Conservation (phyloP, 2,113 vertebrate species). For the Isurus oxyrinchus region DNA sequence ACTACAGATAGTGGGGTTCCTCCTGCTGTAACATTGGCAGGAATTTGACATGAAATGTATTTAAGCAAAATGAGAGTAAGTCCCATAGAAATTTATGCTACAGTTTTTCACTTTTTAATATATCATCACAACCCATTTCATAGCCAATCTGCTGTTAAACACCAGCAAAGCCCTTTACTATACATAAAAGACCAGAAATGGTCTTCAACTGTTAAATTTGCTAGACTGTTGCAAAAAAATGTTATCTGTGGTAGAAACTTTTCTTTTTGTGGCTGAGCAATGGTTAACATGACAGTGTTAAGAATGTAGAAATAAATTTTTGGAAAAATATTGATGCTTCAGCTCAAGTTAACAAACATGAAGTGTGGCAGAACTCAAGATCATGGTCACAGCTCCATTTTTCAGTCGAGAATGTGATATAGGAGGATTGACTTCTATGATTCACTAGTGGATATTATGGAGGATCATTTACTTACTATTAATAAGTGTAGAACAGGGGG, state of each 20-base stretch:
- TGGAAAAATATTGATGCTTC: background rate
- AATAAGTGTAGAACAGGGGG: background rate
- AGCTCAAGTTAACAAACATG: background rate
- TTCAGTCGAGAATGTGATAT: background rate
- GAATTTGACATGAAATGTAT: background rate
- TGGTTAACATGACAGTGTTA: background rate
- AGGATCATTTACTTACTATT: background rate
- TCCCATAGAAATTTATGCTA: background rate
- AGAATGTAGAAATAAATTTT: background rate
- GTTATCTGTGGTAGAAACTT: background rate
- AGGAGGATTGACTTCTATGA: background rate
- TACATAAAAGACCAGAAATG: background rate
- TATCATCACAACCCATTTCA: background rate
- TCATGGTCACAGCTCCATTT: background rate
- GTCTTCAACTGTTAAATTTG: background rate
- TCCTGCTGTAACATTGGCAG: background rate
- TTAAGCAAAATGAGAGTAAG: background rate
- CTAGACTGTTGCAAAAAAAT: background rate
- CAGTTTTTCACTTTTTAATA: background rate
- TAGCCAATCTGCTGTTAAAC: background rate
- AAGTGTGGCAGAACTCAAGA: background rate
- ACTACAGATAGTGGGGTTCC: background rate
- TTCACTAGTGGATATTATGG: background rate
- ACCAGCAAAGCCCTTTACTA: background rate
- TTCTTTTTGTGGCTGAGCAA: background rate